Evolutionary conservation across 2,888 invertebrate species (phyloP).

Genomic region (Psococerastis gibbosa): DNA sequence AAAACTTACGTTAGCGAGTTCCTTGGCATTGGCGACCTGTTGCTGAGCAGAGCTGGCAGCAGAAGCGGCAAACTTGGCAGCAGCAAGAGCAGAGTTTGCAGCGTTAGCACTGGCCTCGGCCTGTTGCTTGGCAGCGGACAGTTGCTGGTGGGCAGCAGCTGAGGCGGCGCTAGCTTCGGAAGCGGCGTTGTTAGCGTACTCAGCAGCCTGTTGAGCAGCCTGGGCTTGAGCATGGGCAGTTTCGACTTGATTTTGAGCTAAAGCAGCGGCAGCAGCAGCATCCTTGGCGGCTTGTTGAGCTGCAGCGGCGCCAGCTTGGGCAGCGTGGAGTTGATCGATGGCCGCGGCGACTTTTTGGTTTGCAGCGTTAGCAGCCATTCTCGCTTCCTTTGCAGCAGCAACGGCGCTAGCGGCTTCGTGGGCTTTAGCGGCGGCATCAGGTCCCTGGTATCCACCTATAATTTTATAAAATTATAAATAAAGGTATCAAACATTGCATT

Average conservation of each 20-base stretch:
- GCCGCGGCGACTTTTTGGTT: neutral
- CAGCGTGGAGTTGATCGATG: neutral
- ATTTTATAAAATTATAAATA: neutral
- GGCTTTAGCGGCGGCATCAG: neutral
- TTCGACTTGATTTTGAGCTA: neutral
- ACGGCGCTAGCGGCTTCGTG: constrained; percentile 4
- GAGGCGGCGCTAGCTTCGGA: neutral
- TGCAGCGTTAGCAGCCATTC: neutral
- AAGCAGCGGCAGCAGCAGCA: neutral
- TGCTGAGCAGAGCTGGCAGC: constrained; percentile 1
- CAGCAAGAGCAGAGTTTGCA: neutral
- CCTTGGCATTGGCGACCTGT: neutral
- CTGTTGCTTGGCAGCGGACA: neutral
- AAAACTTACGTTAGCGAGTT: constrained; percentile 1
- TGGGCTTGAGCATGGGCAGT: neutral
- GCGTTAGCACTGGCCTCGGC: constrained; percentile 1
- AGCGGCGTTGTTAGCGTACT: neutral
- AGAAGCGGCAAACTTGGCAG: constrained; percentile 1
- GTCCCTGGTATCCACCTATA: neutral
- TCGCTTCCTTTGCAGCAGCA: constrained; percentile 2
- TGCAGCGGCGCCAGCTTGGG: neutral
- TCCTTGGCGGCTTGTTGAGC: neutral
- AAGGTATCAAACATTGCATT: too few species aligned
- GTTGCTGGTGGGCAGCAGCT: neutral
- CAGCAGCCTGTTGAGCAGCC: neutral